These are phyloP conservation scores for Catocala nupta DNA, from an alignment of 2,888 invertebrate species.

Conservation along the genomic window DNA sequence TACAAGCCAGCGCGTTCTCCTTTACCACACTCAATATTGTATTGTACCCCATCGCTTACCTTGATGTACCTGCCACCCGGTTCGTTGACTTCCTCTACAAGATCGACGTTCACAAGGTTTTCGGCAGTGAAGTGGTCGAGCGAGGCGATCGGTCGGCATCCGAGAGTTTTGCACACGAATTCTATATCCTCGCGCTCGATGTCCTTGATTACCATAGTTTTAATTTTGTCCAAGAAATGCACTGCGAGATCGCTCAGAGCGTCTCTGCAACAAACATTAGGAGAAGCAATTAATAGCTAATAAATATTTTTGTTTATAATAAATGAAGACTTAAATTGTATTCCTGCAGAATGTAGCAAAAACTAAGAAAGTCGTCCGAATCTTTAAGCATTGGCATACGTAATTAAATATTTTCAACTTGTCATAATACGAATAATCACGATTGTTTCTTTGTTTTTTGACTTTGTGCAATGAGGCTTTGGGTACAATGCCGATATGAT, in stretches of 20 bases:
- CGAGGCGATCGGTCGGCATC: conserved; percentile 98
- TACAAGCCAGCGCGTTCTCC: no score
- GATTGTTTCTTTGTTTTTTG: no score
- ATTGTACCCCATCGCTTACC: conserved; percentile 70
- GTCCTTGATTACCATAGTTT: conserved; percentile 99
- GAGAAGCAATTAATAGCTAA: neutral
- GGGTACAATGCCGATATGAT: no score
- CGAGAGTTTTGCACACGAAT: conserved; percentile 97
- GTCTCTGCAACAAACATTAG: conserved; percentile 89
- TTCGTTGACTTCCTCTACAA: conserved; percentile 97
- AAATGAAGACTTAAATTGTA: no score
- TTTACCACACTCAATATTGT: no score
- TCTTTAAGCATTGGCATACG: no score
- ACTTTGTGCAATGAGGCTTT: no score
- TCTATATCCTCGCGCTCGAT: conserved; percentile 99
- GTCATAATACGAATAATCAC: no score
- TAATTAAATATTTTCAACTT: no score
- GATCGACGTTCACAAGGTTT: conserved; percentile 95
- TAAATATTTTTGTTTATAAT: neutral
- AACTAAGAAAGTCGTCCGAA: no score
- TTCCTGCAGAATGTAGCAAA: no score
- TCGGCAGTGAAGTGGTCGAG: conserved; percentile 98
- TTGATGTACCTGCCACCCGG: conserved; percentile 97
- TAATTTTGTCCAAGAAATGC: conserved; percentile 99
- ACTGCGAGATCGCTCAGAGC: conserved; percentile 98